phyloP scores from a whole-genome alignment of 1,140 invertebrate species.

The Platyscapa corneri region DNA sequence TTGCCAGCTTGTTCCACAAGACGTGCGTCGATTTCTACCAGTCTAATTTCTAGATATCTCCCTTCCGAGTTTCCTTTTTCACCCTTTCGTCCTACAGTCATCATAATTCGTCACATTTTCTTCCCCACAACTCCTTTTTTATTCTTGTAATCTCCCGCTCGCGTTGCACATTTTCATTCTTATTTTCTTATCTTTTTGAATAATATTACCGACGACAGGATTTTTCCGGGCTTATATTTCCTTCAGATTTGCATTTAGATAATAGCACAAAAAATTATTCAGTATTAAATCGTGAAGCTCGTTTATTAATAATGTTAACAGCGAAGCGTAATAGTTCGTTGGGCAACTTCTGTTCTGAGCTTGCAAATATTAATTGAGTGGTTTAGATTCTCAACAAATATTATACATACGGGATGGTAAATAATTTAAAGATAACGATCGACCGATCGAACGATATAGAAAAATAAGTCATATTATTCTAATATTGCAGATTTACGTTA shows the following conservation, averaged over 20 bases:
- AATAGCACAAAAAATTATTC: neutral
- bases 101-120: slow-evolving; percentile 2
- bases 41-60: slow-evolving; percentile 59
- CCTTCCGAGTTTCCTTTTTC: neutral
- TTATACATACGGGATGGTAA: no score
- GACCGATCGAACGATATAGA: no score
- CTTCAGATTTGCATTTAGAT: neutral
- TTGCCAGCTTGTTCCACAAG: slow-evolving; percentile 58
- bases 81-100: neutral
- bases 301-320: no score
- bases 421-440: no score
- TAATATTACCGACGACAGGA: neutral
- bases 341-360: no score
- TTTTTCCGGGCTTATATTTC: neutral
- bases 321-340: no score
- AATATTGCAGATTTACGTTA: no score
- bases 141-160: neutral
- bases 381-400: no score
- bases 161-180: neutral
- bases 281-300: no score
- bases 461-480: no score
- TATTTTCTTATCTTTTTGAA: neutral
- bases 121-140: neutral
- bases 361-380: no score
- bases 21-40: slow-evolving; percentile 60